phyloP scores from a whole-genome alignment of 2,797 vertebrate genomes.

The Syngnathus acus region DNA sequence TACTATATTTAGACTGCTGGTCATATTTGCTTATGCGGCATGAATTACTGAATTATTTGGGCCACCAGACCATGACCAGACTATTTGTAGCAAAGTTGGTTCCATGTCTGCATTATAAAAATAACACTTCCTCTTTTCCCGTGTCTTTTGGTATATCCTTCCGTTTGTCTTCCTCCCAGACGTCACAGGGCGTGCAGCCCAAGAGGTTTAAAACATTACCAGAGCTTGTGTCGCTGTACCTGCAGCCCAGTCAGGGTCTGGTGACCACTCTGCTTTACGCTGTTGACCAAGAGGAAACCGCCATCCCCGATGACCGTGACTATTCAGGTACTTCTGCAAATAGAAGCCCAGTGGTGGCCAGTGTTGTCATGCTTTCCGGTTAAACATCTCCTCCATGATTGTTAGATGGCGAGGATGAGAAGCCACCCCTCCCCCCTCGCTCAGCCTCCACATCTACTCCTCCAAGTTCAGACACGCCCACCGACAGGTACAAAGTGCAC shows the following conservation, averaged over 20 bases:
- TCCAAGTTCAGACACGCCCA: conserved; percentile 59
- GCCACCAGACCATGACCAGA: conserved; percentile 21
- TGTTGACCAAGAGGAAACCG: conserved; percentile 85
- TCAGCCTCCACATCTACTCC: conserved; percentile 79
- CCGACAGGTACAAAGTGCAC: conserved; percentile 57
- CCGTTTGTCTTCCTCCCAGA: conserved; percentile 63
- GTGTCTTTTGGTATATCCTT: conserved; percentile 4
- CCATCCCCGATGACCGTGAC: conserved; percentile 77
- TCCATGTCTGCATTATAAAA: conserved; percentile 16
- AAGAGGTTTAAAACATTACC: conserved; percentile 86
- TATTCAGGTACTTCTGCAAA: conserved; percentile 75
- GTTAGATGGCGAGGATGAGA: conserved; percentile 92
- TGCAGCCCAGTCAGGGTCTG: conserved; percentile 91
- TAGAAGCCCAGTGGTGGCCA: neutral
- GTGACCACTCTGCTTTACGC: conserved; percentile 86
- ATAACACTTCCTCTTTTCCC: conserved; percentile 6
- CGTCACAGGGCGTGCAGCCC: conserved; percentile 89
- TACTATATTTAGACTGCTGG: conserved; percentile 38
- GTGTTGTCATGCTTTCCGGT: neutral
- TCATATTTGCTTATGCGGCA: conserved; percentile 38
- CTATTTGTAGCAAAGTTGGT: conserved; percentile 6
- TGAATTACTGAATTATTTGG: conserved; percentile 39
- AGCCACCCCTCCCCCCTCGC: conserved; percentile 87
- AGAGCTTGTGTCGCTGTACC: conserved; percentile 85
- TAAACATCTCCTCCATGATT: conserved; percentile 15